Evolutionary conservation across 2,113 vertebrate genomes (phyloP).

Genomic region (Beaufortia kweichowensis): DNA sequence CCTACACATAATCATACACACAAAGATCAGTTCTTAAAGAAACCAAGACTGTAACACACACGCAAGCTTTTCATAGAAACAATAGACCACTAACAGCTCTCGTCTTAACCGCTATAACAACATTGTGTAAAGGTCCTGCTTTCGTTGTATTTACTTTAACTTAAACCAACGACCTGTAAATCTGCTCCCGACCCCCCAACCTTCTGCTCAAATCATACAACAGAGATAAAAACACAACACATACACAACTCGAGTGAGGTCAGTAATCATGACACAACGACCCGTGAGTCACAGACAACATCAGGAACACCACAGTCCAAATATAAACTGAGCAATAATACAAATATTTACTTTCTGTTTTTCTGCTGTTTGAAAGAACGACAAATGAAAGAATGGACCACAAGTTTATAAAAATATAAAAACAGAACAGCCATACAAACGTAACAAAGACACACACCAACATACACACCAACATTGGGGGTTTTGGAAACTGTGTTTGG

Average conservation of each 20-base stretch:
- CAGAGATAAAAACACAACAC: constrained; percentile 31
- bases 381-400: not conserved
- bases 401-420: not conserved
- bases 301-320: not conserved
- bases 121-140: not conserved
- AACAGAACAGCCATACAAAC: not conserved
- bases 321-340: not conserved
- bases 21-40: not conserved
- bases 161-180: constrained; percentile 7
- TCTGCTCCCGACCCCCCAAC: constrained; percentile 48
- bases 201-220: constrained; percentile 50
- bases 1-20: no score
- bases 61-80: not conserved
- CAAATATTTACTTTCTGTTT: not conserved
- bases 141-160: not conserved
- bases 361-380: no score
- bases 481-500: no score
- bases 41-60: not conserved
- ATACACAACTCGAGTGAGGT: constrained; percentile 18
- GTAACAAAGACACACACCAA: not conserved
- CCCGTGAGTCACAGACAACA: not conserved
- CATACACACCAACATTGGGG: no score
- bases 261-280: constrained; percentile 23
- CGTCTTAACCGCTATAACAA: constrained; percentile 12
- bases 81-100: not conserved